Conservation (phyloP, 1,140 invertebrate genomes). For the Nebria ingens region DNA sequence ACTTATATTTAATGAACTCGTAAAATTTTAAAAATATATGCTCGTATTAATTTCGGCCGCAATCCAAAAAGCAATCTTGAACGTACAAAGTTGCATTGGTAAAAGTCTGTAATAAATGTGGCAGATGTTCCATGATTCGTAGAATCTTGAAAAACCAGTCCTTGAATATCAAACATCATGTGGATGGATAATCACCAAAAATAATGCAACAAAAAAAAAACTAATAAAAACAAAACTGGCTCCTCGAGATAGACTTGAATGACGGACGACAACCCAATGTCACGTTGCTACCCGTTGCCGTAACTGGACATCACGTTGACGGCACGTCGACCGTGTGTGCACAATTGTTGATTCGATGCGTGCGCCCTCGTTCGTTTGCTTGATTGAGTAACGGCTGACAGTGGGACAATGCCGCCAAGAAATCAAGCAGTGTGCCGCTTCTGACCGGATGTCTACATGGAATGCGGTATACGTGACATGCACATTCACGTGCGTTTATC, state of each 20-base stretch:
- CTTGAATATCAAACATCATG: too few species aligned
- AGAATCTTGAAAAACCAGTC: too few species aligned
- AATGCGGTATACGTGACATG: not conserved
- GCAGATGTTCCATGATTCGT: too few species aligned
- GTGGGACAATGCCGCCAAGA: constrained; percentile 4
- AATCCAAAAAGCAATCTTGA: too few species aligned
- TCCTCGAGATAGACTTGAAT: not conserved
- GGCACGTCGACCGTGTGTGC: not conserved
- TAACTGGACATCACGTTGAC: not conserved
- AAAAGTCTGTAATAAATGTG: too few species aligned
- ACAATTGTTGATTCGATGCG: not conserved
- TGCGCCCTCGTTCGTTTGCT: not conserved
- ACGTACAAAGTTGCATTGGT: too few species aligned
- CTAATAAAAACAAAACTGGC: not conserved
- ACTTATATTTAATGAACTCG: too few species aligned
- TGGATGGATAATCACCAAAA: too few species aligned
- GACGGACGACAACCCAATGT: not conserved
- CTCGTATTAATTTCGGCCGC: too few species aligned
- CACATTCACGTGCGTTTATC: too few species aligned
- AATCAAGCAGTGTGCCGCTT: not conserved
- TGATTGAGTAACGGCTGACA: constrained; percentile 10
- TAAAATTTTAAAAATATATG: too few species aligned
- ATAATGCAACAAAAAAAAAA: not conserved
- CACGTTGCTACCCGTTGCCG: too few species aligned
- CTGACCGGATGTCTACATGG: not conserved